Conservation (phyloP, 1,140 invertebrate genomes). For the Sarcophaga bullata region DNA sequence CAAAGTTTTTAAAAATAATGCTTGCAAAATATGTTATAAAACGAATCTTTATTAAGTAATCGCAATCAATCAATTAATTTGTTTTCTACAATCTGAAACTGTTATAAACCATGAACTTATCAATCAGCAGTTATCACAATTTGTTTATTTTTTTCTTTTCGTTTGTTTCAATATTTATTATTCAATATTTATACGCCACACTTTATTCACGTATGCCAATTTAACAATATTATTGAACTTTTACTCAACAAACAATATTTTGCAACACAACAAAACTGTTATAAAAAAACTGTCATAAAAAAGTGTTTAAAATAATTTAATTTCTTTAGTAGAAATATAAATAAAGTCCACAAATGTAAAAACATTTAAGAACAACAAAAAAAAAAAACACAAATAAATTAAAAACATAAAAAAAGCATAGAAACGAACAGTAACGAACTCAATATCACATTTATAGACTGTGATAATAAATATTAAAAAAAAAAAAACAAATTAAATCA, state of each 20-base stretch:
- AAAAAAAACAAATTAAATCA: slow-evolving; percentile 5
- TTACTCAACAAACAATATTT: background rate
- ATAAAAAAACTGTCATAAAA: background rate
- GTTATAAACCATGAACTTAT: too few species aligned
- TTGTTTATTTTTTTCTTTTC: too few species aligned
- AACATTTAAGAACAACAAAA: slow-evolving; percentile 9
- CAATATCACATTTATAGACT: slow-evolving; percentile 1
- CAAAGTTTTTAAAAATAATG: too few species aligned
- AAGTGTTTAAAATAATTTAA: background rate
- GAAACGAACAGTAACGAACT: slow-evolving; percentile 4
- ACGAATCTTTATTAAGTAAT: too few species aligned
- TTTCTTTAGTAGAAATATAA: background rate
- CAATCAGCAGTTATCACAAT: too few species aligned
- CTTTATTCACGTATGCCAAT: background rate
- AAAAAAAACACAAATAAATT: slow-evolving; percentile 3
- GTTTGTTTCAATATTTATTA: too few species aligned
- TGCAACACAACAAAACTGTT: slow-evolving; percentile 25
- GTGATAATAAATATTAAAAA: background rate
- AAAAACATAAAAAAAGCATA: slow-evolving; percentile 13
- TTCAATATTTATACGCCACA: too few species aligned
- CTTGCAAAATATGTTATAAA: too few species aligned
- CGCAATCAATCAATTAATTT: too few species aligned
- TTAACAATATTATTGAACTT: background rate
- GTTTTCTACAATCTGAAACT: too few species aligned
- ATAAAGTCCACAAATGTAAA: background rate